These are phyloP conservation scores for Typhlichthys subterraneus DNA, from an alignment of 2,797 vertebrate species.

Conservation along the genomic window DNA sequence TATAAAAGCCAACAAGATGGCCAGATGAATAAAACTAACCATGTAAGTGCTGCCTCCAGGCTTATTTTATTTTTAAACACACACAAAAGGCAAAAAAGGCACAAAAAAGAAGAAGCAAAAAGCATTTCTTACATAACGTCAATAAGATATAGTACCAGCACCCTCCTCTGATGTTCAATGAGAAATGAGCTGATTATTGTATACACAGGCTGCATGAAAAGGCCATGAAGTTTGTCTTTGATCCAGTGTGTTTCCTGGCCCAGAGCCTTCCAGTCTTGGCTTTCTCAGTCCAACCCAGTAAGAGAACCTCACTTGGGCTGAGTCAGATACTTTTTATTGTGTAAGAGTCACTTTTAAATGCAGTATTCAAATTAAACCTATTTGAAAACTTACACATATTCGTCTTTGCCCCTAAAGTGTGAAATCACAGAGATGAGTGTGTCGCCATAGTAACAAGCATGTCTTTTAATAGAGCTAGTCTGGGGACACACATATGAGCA, in stretches of 20 bases:
- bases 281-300: conserved; percentile 23
- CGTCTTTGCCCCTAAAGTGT: not conserved
- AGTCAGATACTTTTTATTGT: not conserved
- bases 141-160: not conserved
- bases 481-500: conserved; percentile 48
- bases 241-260: conserved; percentile 48
- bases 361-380: not conserved
- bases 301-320: conserved; percentile 22
- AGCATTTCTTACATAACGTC: conserved; percentile 18
- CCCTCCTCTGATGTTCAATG: conserved; percentile 44
- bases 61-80: conserved; percentile 1
- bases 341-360: not conserved
- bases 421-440: conserved; percentile 21
- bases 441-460: conserved; percentile 64
- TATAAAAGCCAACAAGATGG: not conserved
- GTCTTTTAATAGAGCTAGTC: conserved; percentile 61
- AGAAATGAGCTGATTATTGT: conserved; percentile 52
- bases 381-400: not conserved
- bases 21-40: not conserved
- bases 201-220: conserved; percentile 33
- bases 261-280: conserved; percentile 21
- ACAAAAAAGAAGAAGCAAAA: conserved; percentile 4
- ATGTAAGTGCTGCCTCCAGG: conserved; percentile 4
- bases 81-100: conserved; percentile 3
- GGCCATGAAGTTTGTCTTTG: conserved; percentile 43